Conservation (phyloP, 2,797 vertebrate genomes). For the Coendou prehensilis region DNA sequence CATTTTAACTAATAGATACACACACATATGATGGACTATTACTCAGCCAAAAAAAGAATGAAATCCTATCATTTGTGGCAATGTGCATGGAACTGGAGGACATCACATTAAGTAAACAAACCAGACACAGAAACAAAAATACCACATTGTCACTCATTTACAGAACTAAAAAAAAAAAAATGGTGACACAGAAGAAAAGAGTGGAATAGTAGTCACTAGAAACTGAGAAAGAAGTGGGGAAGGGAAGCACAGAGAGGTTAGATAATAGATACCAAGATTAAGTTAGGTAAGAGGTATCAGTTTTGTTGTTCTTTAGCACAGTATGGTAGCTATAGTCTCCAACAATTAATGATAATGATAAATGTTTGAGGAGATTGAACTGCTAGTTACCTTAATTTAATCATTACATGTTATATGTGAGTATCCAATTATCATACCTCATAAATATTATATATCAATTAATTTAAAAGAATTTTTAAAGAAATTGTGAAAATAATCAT, state of each 20-base stretch:
- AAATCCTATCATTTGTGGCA: neutral
- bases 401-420: too few species aligned
- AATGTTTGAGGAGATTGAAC: neutral
- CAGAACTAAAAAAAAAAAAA: neutral
- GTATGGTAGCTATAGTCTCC: neutral
- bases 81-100: neutral
- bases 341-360: neutral
- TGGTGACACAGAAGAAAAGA: neutral
- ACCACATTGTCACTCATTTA: neutral
- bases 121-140: neutral
- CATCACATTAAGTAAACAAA: neutral
- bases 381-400: neutral
- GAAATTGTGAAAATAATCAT: neutral
- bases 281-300: neutral
- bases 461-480: neutral
- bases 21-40: neutral
- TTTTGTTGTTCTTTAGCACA: neutral
- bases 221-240: neutral
- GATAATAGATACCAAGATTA: neutral
- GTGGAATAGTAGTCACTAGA: neutral
- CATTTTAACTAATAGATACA: neutral
- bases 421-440: neutral
- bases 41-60: neutral
- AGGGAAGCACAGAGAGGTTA: neutral
- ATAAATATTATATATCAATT: neutral